phyloP scores from a whole-genome alignment of 2,888 invertebrate species.

The Therioaphis trifolii region DNA sequence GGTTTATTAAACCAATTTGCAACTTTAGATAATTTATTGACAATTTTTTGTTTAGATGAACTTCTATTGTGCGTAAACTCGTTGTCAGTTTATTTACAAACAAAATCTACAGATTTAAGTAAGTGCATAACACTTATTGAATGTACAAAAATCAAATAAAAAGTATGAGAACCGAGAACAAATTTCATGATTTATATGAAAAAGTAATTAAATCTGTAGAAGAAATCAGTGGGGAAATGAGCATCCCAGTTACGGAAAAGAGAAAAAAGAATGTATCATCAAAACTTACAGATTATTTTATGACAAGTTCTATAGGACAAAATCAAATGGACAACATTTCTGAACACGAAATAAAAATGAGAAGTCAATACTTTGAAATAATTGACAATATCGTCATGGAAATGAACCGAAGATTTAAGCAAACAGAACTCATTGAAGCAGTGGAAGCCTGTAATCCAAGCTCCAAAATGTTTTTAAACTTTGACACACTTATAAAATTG shows the following conservation, averaged over 20 bases:
- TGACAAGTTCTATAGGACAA: slow-evolving; percentile 10
- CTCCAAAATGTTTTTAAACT: slow-evolving; percentile 40
- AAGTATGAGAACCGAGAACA: slow-evolving; percentile 19
- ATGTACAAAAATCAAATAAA: slow-evolving; percentile 20
- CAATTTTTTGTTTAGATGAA: background rate
- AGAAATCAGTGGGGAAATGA: slow-evolving; percentile 10
- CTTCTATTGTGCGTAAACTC: slow-evolving; percentile 2
- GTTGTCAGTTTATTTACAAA: slow-evolving; percentile 18
- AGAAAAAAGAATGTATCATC: slow-evolving; percentile 25
- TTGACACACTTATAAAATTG: slow-evolving; percentile 10
- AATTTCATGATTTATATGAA: slow-evolving; percentile 24
- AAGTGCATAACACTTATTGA: slow-evolving; percentile 12
- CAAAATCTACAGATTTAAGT: slow-evolving; percentile 4
- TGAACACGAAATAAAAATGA: slow-evolving; percentile 11
- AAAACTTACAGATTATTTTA: slow-evolving; percentile 28
- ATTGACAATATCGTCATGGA: slow-evolving; percentile 30
- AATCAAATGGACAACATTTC: slow-evolving; percentile 21
- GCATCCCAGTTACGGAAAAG: background rate
- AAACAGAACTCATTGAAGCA: slow-evolving; percentile 8
- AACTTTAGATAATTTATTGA: slow-evolving; percentile 17
- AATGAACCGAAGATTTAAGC: slow-evolving; percentile 7
- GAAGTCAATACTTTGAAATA: slow-evolving; percentile 14
- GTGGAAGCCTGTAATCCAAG: slow-evolving; percentile 14
- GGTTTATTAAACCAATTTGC: slow-evolving; percentile 9
- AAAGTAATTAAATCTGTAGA: slow-evolving; percentile 1